Evolutionary conservation across 2,113 vertebrate species (phyloP).

Genomic region (Atrichornis clamosus): DNA sequence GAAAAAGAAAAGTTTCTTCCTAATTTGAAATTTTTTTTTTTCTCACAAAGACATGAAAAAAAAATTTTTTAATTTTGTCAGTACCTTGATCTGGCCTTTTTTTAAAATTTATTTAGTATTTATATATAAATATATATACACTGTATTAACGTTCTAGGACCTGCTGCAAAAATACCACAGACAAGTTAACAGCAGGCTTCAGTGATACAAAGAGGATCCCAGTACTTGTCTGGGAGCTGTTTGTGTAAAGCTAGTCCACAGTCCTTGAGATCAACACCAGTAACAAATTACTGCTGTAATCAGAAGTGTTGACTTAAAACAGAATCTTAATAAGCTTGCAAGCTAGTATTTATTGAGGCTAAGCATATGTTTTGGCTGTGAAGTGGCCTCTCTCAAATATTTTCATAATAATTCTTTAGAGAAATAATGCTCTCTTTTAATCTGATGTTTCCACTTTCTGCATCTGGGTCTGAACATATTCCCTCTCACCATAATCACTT

Average conservation of each 20-base stretch:
- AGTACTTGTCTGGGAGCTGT: neutral
- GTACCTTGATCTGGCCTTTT: neutral
- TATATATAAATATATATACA: neutral
- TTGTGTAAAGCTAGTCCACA: neutral
- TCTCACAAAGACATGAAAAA: neutral
- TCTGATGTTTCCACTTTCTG: constrained; percentile 16
- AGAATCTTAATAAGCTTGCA: constrained; percentile 8
- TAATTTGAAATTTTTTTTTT: neutral
- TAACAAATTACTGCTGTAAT: constrained; percentile 24
- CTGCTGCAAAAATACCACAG: neutral
- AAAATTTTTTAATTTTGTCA: neutral
- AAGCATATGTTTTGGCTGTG: constrained; percentile 9
- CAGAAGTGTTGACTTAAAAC: neutral
- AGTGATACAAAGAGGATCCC: neutral
- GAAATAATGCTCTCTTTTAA: constrained; percentile 25
- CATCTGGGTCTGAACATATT: constrained; percentile 53
- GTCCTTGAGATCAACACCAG: neutral
- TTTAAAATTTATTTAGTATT: neutral
- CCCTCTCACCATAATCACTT: constrained; percentile 32
- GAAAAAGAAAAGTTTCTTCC: neutral
- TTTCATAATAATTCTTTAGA: constrained; percentile 39
- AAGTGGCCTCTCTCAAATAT: neutral
- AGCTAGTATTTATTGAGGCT: constrained; percentile 2
- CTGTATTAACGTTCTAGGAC: neutral
- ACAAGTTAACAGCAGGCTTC: neutral